Percentiles rank a stretch among this genome's conserved stretches.
phyloP scores from a whole-genome alignment of 1,140 invertebrate genomes.

The Cherax quadricarinatus region DNA sequence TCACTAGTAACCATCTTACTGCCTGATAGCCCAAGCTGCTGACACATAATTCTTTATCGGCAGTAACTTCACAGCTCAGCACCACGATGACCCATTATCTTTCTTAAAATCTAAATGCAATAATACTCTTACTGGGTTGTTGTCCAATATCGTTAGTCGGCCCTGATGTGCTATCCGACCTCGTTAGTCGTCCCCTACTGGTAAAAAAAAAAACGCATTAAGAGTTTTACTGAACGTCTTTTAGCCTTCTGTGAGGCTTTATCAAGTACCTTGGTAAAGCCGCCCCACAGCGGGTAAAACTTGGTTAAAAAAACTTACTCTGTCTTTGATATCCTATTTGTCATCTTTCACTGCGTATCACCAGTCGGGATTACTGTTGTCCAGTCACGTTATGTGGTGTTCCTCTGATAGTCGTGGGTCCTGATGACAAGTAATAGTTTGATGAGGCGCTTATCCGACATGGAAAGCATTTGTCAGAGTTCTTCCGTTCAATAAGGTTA shows the following conservation, averaged over 20 bases:
- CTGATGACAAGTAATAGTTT: not conserved
- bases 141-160: too few relatives aligned
- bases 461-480: not conserved
- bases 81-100: slow-evolving; percentile 6
- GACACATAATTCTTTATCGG: slow-evolving; percentile 50
- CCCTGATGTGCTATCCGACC: too few relatives aligned
- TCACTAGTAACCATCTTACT: slow-evolving; percentile 12
- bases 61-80: not conserved
- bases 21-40: slow-evolving; percentile 3
- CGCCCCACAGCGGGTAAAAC: too few relatives aligned
- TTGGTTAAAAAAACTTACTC: too few relatives aligned
- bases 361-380: not conserved
- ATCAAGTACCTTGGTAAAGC: too few relatives aligned
- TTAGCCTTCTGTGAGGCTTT: too few relatives aligned
- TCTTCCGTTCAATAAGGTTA: not conserved
- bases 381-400: not conserved
- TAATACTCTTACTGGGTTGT: not conserved
- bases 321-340: too few relatives aligned
- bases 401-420: not conserved
- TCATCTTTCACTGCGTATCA: not conserved
- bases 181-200: too few relatives aligned
- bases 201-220: too few relatives aligned
- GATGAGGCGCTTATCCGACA: not conserved
- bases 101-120: not conserved
- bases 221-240: too few relatives aligned